Base-by-base conservation (phyloP, 2,888 invertebrate genomes). In the Lomographa bimaculata region DNA sequence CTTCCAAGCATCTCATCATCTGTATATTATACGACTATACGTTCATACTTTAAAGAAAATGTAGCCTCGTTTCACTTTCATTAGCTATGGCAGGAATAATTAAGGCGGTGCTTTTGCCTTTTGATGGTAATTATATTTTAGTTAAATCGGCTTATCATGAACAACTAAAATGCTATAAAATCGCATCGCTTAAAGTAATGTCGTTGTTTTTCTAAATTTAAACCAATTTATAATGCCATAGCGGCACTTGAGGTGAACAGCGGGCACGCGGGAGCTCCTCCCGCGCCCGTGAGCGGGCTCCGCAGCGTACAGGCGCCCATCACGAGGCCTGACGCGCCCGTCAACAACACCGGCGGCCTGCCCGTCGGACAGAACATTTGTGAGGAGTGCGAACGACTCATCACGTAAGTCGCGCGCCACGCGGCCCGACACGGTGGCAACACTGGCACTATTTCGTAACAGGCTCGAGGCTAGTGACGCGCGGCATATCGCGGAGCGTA, bases 371-470 rank as follows among this genome's bases (percentile, higher is more conserved):
- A 97, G 90, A 97, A 97, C 90, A 95, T 97, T 86, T 99, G 99
- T 91, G 96, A 96, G 62, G 97, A 97, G 77, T 99, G 99, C 91
- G 98, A 98, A 85, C 94, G 98, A 73, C 94, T 98, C 74, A 98
- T 98, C 90, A 96, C 97, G 98, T 98, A 95, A 97, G 97, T 95
- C 91, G 92, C 73, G 89, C 91, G 67, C 85, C 83, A 62, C 90
- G 83, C 91, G 91, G 84, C 91, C 92, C 69, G 90, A 92, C 82
- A 92, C 93, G 79, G 92, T 92, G 73, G 89, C 90, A 78, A 90
- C 91, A 85, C 81, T 54, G 82, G 86, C 61, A 86, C 38, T 43
- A 29, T 50, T 46, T 54, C 30, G 36, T 45, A 45, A 32, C 27
- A 16, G 20, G 26, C 28, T 16, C 19, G 40, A 39, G 39, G 29